Conservation (phyloP, 2,888 invertebrate genomes). For the Silvanus unidentatus region DNA sequence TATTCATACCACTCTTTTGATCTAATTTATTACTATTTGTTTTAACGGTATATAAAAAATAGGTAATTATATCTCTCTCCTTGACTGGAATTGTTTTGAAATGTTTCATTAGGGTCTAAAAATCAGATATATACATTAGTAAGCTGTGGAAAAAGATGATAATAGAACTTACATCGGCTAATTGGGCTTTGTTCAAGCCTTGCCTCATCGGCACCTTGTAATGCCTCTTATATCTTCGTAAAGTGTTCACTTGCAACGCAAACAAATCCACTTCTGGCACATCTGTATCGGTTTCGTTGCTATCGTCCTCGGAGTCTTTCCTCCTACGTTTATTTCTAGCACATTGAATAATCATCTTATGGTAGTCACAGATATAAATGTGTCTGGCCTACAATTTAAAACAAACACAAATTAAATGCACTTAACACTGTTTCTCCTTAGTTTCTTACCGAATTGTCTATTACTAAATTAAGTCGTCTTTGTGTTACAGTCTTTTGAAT, state of each 20-base stretch:
- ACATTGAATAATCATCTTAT: conserved; percentile 92
- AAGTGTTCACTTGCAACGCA: conserved; percentile 89
- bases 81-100: conserved; percentile 91
- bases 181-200: conserved; percentile 89
- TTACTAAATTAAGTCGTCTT: conserved; percentile 79
- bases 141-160: no score
- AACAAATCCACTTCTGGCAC: conserved; percentile 89
- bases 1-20: conserved; percentile 71
- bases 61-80: conserved; percentile 91
- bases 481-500: conserved; percentile 94
- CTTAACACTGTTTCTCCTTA: neutral
- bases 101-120: conserved; percentile 88
- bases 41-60: conserved; percentile 94
- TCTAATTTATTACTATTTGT: conserved; percentile 85
- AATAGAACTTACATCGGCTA: conserved; percentile 76
- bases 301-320: conserved; percentile 92
- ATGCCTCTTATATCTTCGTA: conserved; percentile 87
- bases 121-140: conserved; percentile 32
- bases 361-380: conserved; percentile 94
- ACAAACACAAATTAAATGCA: neutral
- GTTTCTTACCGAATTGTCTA: conserved; percentile 67
- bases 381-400: conserved; percentile 69
- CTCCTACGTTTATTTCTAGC: conserved; percentile 87
- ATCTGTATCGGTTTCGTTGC: conserved; percentile 88
- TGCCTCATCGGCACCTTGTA: conserved; percentile 88